phyloP scores from a whole-genome alignment of 1,140 invertebrate genomes.

The Calosoma granatense region DNA sequence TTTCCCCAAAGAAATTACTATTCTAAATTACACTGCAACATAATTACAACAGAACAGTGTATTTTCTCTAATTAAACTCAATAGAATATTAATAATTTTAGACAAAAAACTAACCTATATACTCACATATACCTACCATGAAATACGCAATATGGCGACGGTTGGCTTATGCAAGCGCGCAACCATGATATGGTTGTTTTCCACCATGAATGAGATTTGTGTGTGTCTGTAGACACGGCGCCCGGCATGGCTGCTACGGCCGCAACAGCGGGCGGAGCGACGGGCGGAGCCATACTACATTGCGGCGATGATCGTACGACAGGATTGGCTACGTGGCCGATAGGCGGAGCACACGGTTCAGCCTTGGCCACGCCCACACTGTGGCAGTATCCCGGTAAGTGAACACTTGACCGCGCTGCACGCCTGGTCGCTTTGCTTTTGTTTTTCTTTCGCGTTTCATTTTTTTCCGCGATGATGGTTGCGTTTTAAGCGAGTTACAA shows the following conservation, averaged over 20 bases:
- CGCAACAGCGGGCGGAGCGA: conserved; percentile 35
- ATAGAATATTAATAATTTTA: conserved; percentile 30
- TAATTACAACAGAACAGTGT: too few relatives aligned
- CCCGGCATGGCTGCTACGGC: conserved; percentile 42
- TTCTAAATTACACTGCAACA: too few relatives aligned
- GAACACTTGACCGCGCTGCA: conserved; percentile 1
- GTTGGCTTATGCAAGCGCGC: neutral
- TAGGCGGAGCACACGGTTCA: conserved; percentile 36
- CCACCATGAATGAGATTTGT: neutral
- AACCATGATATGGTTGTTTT: neutral
- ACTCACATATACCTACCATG: neutral
- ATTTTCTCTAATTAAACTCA: too few relatives aligned
- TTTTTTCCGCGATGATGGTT: conserved; percentile 12
- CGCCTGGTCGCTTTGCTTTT: neutral
- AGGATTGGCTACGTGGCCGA: conserved; percentile 37
- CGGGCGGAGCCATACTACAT: conserved; percentile 37
- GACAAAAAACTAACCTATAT: neutral
- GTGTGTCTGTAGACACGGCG: conserved; percentile 27
- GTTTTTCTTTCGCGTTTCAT: conserved; percentile 14
- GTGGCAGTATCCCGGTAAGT: conserved; percentile 64
- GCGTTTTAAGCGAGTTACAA: neutral
- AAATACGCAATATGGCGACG: neutral
- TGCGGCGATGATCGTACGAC: conserved; percentile 39
- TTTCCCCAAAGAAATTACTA: too few relatives aligned
- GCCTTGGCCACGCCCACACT: conserved; percentile 48